phyloP scores from a whole-genome alignment of 2,797 vertebrate species.

The Echiichthys vipera region DNA sequence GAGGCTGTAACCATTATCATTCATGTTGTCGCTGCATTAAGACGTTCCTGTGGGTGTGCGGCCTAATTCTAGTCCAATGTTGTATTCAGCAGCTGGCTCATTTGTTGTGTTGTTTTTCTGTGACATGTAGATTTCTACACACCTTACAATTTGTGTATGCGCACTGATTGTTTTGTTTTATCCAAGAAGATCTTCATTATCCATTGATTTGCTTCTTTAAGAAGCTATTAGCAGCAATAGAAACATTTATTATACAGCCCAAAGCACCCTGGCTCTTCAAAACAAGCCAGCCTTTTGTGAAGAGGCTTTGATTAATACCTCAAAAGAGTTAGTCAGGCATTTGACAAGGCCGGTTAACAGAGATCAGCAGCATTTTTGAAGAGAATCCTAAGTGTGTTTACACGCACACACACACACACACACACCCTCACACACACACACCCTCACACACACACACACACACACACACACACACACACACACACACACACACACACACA shows the following conservation, averaged over 20 bases:
- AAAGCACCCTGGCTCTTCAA: slow-evolving; percentile 11
- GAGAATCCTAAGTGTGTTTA: slow-evolving; percentile 23
- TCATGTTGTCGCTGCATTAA: background rate
- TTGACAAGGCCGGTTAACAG: slow-evolving; percentile 24
- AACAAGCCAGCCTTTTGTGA: slow-evolving; percentile 52
- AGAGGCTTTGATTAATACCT: slow-evolving; percentile 49
- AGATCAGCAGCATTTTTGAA: slow-evolving; percentile 19
- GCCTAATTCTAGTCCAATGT: background rate
- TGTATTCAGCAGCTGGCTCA: background rate
- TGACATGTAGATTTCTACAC: background rate
- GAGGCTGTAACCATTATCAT: background rate
- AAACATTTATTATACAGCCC: slow-evolving; percentile 26
- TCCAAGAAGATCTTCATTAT: background rate
- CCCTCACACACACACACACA: background rate
- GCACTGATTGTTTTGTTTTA: background rate
- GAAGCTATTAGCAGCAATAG: slow-evolving; percentile 17
- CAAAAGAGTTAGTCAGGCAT: slow-evolving; percentile 48
- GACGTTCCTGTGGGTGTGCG: background rate
- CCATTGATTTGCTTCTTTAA: slow-evolving; percentile 12
- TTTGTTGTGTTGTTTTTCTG: background rate
- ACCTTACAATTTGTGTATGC: background rate
- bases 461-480: slow-evolving; percentile 3
- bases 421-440: no score
- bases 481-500: background rate
- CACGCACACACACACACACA: background rate